Conservation (phyloP, 2,797 vertebrate species). For the Melanotaenia nigrans region DNA sequence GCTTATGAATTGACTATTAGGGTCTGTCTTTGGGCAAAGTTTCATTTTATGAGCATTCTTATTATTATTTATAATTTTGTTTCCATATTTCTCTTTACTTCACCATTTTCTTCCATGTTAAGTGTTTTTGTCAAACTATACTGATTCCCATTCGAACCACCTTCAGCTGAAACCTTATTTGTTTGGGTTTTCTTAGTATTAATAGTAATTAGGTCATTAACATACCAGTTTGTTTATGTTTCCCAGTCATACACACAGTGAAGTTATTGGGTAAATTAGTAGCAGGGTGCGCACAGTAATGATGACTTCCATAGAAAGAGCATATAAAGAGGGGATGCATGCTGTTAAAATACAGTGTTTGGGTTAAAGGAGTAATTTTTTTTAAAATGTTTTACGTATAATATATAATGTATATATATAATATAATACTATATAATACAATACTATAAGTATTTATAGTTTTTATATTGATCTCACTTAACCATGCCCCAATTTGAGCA, state of each 20-base stretch:
- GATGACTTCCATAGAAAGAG: constrained; percentile 25
- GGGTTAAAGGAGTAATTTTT: no score
- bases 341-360: no score
- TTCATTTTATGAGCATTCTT: constrained; percentile 16
- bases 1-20: constrained; percentile 43
- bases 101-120: constrained; percentile 31
- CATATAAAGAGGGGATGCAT: constrained; percentile 13
- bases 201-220: constrained; percentile 48
- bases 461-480: no score
- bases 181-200: constrained; percentile 25
- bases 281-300: background rate
- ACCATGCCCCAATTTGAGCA: no score
- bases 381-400: no score
- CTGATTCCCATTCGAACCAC: constrained; percentile 29
- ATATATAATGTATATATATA: no score
- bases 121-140: constrained; percentile 18
- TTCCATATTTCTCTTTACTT: constrained; percentile 10
- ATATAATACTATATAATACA: no score
- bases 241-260: constrained; percentile 10
- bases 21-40: constrained; percentile 5
- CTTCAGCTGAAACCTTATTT: constrained; percentile 31
- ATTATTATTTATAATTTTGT: constrained; percentile 30
- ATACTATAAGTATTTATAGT: no score
- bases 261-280: constrained; percentile 18
- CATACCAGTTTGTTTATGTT: constrained; percentile 16